phyloP scores from a whole-genome alignment of 2,888 invertebrate genomes.

The Oligia latruncula region DNA sequence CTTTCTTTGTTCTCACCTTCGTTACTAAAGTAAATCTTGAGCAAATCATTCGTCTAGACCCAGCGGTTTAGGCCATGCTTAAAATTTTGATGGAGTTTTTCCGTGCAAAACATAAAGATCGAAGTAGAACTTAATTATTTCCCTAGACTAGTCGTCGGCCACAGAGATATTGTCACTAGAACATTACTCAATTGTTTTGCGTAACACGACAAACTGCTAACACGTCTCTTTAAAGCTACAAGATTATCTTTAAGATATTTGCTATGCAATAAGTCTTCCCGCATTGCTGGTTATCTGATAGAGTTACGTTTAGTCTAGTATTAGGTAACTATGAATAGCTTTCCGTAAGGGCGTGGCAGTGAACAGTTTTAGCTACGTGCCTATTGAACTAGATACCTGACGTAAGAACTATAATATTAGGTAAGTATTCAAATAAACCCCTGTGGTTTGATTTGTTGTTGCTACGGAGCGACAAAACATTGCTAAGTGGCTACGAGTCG shows the following conservation, averaged over 20 bases:
- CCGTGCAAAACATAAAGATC: neutral
- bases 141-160: neutral
- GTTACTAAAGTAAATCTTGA: neutral
- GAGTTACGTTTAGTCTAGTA: slow-evolving; percentile 22
- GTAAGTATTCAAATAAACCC: slow-evolving; percentile 2
- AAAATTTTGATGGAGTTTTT: neutral
- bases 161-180: neutral
- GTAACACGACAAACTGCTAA: slow-evolving; percentile 24
- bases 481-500: slow-evolving; percentile 4
- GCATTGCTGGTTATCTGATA: slow-evolving; percentile 43
- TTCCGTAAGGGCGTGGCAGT: slow-evolving; percentile 32
- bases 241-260: slow-evolving; percentile 53
- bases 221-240: slow-evolving; percentile 26
- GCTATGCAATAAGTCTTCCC: slow-evolving; percentile 36
- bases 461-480: neutral
- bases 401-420: neutral
- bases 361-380: neutral
- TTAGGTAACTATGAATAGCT: slow-evolving; percentile 41
- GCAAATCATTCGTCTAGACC: neutral
- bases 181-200: slow-evolving; percentile 43
- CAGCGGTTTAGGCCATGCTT: neutral
- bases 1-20: neutral
- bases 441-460: slow-evolving; percentile 13
- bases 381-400: slow-evolving; percentile 19
- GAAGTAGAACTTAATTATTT: neutral